A percentile compares a stretch with the other conserved stretches of the same genome.
Evolutionary conservation across 2,113 vertebrate genomes (phyloP).

Genomic region (Corythornis madagascariensis): DNA sequence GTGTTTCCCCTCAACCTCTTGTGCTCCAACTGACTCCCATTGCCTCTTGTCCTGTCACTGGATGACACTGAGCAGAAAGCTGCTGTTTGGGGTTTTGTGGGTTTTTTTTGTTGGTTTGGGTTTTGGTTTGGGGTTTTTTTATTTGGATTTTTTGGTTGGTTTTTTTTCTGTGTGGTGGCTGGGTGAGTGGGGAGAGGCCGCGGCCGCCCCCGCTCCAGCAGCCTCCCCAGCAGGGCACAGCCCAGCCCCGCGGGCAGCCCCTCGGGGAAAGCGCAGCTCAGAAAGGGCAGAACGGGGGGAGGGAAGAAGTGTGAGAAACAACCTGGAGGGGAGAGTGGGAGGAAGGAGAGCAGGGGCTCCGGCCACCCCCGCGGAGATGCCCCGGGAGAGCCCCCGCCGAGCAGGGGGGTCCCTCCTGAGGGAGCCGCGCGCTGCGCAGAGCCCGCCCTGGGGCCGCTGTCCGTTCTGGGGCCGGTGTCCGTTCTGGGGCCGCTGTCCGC

Average conservation of each 20-base stretch:
- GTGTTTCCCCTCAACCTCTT: too few relatives aligned
- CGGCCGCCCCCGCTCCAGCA: background rate
- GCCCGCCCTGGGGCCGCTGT: too few relatives aligned
- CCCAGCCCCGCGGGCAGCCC: accelerated
- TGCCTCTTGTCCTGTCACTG: too few relatives aligned
- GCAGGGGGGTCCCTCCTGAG: too few relatives aligned
- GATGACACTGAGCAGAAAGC: background rate
- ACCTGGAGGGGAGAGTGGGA: background rate
- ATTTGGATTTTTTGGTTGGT: too few relatives aligned
- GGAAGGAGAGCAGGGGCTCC: background rate
- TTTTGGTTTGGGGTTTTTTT: background rate
- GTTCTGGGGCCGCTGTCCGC: too few relatives aligned
- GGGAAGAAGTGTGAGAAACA: background rate
- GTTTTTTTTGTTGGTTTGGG: background rate
- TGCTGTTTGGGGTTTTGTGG: background rate
- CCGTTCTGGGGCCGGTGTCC: too few relatives aligned
- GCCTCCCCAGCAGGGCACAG: background rate
- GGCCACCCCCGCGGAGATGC: background rate
- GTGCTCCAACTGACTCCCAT: too few relatives aligned
- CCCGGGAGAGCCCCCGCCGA: background rate
- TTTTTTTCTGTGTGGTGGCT: accelerated
- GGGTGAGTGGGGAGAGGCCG: accelerated
- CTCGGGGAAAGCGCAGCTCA: too few relatives aligned
- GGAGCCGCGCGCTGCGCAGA: background rate
- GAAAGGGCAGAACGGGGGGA: background rate